Percentiles rank a stretch among this genome's conserved stretches.
phyloP scores from a whole-genome alignment of 37 sponge, comb jelly and placozoan species.

The Aphrocallistes beatrix region DNA sequence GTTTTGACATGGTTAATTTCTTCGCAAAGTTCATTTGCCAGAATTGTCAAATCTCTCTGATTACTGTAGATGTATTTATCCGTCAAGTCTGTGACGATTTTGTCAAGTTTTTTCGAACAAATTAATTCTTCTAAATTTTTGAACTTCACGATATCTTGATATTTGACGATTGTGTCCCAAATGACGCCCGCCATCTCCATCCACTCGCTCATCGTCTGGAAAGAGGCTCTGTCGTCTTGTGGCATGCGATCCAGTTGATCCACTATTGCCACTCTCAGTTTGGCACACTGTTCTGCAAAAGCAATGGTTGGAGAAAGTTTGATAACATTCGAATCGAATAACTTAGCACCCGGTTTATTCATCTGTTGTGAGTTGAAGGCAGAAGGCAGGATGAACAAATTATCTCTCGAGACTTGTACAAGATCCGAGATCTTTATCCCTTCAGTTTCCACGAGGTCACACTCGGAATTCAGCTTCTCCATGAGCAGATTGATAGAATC shows the following conservation, averaged over 20 bases:
- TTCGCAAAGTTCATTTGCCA: not conserved
- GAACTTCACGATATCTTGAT: constrained; percentile 11
- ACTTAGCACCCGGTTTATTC: not conserved
- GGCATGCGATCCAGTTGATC: not conserved
- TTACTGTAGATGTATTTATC: not conserved
- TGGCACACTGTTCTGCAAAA: not conserved
- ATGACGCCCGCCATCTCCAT: not conserved
- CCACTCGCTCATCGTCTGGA: constrained; percentile 2
- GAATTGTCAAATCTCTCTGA: not conserved
- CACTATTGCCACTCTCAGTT: not conserved
- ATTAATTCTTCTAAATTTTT: not conserved
- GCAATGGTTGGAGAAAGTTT: not conserved
- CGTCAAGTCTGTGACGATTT: not conserved
- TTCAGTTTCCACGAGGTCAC: not conserved
- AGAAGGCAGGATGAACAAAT: not conserved
- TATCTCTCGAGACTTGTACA: not conserved
- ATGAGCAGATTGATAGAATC: not conserved
- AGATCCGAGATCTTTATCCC: not conserved
- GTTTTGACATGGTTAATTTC: not conserved
- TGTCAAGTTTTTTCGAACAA: not conserved
- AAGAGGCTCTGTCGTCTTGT: not conserved
- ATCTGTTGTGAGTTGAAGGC: not conserved
- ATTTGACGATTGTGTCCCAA: constrained; percentile 1
- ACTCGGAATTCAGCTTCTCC: not conserved
- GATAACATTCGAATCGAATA: not conserved